Percentiles rank a stretch among this genome's conserved stretches.
Evolutionary conservation across 2,888 invertebrate species (phyloP).

Genomic region (Thera obeliscata): DNA sequence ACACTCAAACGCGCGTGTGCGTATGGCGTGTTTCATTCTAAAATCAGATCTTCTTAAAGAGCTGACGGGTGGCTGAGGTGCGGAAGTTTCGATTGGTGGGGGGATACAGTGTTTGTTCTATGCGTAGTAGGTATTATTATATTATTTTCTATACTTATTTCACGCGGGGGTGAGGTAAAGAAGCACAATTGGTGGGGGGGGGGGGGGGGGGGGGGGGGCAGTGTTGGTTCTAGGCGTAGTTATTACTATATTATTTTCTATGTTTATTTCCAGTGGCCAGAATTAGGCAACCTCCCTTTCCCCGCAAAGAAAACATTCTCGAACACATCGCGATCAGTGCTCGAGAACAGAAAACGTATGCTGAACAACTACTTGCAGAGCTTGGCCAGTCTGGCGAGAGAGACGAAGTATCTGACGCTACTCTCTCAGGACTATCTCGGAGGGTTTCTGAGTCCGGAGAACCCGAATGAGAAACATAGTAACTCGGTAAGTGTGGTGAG

Average conservation of each 20-base stretch:
- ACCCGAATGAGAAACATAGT: conserved; percentile 72
- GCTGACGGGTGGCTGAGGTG: too few species aligned
- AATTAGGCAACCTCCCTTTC: conserved; percentile 90
- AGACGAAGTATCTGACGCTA: conserved; percentile 70
- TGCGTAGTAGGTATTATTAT: too few species aligned
- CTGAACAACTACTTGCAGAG: conserved; percentile 92
- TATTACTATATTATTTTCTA: too few species aligned
- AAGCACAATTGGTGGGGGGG: too few species aligned
- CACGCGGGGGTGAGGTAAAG: too few species aligned
- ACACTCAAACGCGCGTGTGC: too few species aligned
- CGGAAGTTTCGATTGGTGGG: too few species aligned
- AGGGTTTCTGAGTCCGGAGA: conserved; percentile 77
- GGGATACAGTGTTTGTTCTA: too few species aligned
- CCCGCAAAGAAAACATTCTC: conserved; percentile 98
- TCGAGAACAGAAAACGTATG: conserved; percentile 93
- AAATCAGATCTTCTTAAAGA: too few species aligned
- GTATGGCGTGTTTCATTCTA: too few species aligned
- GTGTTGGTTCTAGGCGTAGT: too few species aligned
- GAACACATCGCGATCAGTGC: conserved; percentile 92
- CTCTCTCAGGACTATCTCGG: conserved; percentile 73
- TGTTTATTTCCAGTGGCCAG: conserved; percentile 87
- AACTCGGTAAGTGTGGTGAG: conserved; percentile 60
- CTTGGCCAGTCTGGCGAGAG: conserved; percentile 74
- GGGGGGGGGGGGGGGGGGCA: too few species aligned
- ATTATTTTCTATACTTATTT: conserved; percentile 40